Base-by-base conservation (phyloP, 2,797 vertebrate species). In the Gallirallus australis region DNA sequence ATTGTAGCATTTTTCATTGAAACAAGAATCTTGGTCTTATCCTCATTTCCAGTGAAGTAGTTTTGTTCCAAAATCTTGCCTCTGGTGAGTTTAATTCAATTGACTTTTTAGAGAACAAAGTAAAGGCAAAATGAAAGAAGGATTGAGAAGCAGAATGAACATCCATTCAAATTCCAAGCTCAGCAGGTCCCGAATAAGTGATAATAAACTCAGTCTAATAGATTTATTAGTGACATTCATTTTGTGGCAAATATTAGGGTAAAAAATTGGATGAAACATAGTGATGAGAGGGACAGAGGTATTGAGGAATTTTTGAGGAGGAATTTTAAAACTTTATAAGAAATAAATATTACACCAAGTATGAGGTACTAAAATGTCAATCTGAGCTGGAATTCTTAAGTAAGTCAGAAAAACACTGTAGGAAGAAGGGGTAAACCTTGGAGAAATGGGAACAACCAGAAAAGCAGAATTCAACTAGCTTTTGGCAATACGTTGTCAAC, bases 111-210 rank as follows among this genome's bases (percentile, higher is more conserved):
- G 30, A 53, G 35, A 42, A 63, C 0, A 0, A 64, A 66, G 42
- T 57, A 79, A 94, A 82, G 73, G 40, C 39, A 56, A 85, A 82
- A 69, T 54, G 60, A 96, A 79, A 64, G 27, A 79, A 64, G 30
- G 31, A 90, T 45, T 68, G 70, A 56, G 85, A 75, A 82, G 61
- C 52, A 94, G 7, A 92, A 78, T 61, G 56, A 78, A 42, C 20
- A 79, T 28, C 15, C 24, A 8, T 77, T 88, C 65, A 28, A 77
- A 66, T 64, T 61, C 42, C 52, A 60, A 84, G 56, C 31, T 66
- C 35, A 33, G n/a, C 21, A 39, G n/a, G 23, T 64, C 40, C 37
- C 6, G 60, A 72, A 35, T 23, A 56, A 66, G 39, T 45, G 33
- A 31, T 57, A 83, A 56, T 47, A 83, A n/a, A 4, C 2, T 16